Base-by-base conservation (phyloP, 2,888 invertebrate species). In the Athalia circularis region DNA sequence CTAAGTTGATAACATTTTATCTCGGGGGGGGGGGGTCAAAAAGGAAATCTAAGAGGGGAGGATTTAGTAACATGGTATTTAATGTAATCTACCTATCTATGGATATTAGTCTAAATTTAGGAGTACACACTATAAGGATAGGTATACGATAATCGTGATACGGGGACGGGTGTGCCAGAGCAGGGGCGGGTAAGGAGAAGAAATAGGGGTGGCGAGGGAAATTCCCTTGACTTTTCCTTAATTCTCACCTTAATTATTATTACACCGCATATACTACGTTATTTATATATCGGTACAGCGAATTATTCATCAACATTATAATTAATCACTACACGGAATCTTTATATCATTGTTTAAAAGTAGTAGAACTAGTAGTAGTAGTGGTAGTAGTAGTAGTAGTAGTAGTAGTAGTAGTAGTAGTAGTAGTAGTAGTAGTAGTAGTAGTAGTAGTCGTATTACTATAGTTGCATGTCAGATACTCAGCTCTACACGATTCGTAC, bases 251-350 rank as follows among this genome's bases (percentile, higher is more conserved):
- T 72, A 72, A 59, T 29, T 68, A 68, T 54, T 52, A 72, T 72
- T 72, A 72, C 59, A 72, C 72, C 72, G 72, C 72, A 59, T 72
- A 72, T 43, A 72, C 3, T 59, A 13, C 59, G 47, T 47, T 5
- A 72, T 59, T 59, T 59, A 72, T 72, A 45, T 29, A 72, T 72
- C 72, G 72, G 57, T 72, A 72, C 72, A 15, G 59, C 47, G 72
- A 72, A 68, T 59, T 57, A 72, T 54, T 54, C n/a, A 54, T 72
- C 72, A 72, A 57, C 59, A 59, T 57, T 11, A n/a, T 54, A 59
- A 52, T 72, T 59, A 72, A 72, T 57, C 13, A 3, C 72, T 72
- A 72, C 29, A 68, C 72, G 72, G 59, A 59, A 67, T 47, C 52
- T 43, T 45, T 65, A 65, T 72, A 72, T 72, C 70, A 59, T 72